These are phyloP conservation scores for Conger conger DNA, from an alignment of 2,113 vertebrate genomes.

Conservation along the genomic window DNA sequence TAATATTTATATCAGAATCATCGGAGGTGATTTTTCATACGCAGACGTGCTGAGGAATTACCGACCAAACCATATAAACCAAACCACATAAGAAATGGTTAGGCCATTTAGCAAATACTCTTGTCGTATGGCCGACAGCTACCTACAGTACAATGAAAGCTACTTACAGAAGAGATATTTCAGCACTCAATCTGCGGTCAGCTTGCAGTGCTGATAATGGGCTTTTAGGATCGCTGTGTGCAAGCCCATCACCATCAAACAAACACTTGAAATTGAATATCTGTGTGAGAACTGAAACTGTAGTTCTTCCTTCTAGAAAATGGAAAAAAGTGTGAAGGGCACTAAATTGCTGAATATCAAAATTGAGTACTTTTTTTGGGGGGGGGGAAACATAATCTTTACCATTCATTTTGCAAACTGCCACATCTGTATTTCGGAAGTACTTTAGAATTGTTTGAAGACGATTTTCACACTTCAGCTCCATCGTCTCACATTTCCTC, in stretches of 20 bases:
- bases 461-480: background rate
- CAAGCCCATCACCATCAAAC: background rate
- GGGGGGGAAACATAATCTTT: background rate
- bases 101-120: no score
- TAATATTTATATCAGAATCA: no score
- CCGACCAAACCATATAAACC: no score
- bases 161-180: no score
- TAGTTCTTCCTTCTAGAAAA: background rate
- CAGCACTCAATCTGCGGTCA: background rate
- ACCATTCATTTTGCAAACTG: background rate
- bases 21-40: no score
- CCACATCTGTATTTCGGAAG: background rate
- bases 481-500: background rate
- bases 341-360: background rate
- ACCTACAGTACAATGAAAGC: no score
- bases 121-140: no score
- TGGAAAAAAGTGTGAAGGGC: background rate
- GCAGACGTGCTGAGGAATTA: no score
- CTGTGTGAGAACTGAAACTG: background rate
- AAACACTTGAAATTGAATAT: background rate
- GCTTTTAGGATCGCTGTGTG: background rate
- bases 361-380: background rate
- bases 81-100: no score
- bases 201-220: background rate
- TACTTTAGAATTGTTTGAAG: background rate